These are phyloP conservation scores for Drosophila setifemur DNA, from an alignment of 1,140 invertebrate species.

Conservation along the genomic window DNA sequence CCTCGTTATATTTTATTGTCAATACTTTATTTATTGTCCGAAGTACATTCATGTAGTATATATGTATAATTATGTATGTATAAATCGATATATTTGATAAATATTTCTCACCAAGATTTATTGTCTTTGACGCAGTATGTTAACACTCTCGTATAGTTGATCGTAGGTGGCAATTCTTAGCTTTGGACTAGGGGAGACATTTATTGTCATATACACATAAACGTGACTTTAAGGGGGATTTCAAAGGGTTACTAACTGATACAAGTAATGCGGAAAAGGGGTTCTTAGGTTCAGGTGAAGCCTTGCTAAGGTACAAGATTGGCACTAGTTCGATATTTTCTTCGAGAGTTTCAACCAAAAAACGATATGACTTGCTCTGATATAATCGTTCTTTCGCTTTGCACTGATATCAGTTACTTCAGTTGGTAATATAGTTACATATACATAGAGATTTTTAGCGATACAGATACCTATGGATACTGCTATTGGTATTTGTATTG, in stretches of 20 bases:
- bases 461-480: conserved; percentile 34
- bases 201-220: conserved; percentile 46
- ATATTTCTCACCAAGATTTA: conserved; percentile 51
- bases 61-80: conserved; percentile 29
- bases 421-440: conserved; percentile 33
- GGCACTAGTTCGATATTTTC: conserved; percentile 50
- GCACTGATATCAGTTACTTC: conserved; percentile 74
- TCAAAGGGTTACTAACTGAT: background rate
- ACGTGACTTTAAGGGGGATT: background rate
- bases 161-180: conserved; percentile 18
- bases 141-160: conserved; percentile 21
- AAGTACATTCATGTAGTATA: conserved; percentile 25
- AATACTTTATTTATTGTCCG: conserved; percentile 54
- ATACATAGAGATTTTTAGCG: conserved; percentile 28
- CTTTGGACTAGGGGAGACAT: background rate
- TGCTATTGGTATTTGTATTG: conserved; percentile 8
- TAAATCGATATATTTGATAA: conserved; percentile 27
- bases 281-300: background rate
- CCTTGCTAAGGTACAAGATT: conserved; percentile 59
- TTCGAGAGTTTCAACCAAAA: conserved; percentile 19
- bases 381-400: conserved; percentile 55
- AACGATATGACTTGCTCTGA: conserved; percentile 62
- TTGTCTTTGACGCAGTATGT: conserved; percentile 74
- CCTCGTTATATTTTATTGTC: conserved; percentile 47
- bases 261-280: background rate